phyloP scores from a whole-genome alignment of 2,113 vertebrate genomes.

The Opisthocomus hoazin region DNA sequence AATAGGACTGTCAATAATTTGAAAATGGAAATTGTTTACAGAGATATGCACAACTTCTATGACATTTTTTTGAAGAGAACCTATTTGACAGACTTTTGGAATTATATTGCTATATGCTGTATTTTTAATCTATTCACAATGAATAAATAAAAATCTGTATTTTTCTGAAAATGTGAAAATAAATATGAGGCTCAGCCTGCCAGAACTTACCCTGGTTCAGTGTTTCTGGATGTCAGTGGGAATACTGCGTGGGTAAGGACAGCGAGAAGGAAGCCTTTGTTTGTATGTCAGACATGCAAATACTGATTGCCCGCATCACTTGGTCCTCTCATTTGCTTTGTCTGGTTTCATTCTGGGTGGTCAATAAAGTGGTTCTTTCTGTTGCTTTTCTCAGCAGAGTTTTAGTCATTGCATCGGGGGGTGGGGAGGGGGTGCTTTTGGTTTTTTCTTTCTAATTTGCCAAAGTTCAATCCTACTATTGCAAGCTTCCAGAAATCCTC shows the following conservation, averaged over 20 bases:
- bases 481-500: not conserved
- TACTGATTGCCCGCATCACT: not conserved
- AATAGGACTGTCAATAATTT: not conserved
- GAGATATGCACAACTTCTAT: not conserved
- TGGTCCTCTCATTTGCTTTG: not conserved
- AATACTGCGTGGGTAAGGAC: not conserved
- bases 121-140: slow-evolving; percentile 56
- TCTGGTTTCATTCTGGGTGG: not conserved
- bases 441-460: not conserved
- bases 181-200: not conserved
- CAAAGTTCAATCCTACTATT: not conserved
- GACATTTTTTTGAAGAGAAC: not conserved
- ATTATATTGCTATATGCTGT: slow-evolving; percentile 2
- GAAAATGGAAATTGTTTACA: slow-evolving; percentile 31
- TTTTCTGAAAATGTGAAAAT: not conserved
- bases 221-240: not conserved
- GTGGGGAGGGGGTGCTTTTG: not conserved
- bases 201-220: not conserved
- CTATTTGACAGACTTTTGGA: not conserved
- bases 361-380: slow-evolving; percentile 27
- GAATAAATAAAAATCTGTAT: slow-evolving; percentile 47
- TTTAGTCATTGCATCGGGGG: not conserved
- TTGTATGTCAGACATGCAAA: not conserved
- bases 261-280: not conserved
- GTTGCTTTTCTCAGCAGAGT: not conserved